Percentiles rank a stretch among this genome's conserved stretches.
Evolutionary conservation across 1,140 invertebrate genomes (phyloP).

Genomic region (Zaprionus kolodkinae): DNA sequence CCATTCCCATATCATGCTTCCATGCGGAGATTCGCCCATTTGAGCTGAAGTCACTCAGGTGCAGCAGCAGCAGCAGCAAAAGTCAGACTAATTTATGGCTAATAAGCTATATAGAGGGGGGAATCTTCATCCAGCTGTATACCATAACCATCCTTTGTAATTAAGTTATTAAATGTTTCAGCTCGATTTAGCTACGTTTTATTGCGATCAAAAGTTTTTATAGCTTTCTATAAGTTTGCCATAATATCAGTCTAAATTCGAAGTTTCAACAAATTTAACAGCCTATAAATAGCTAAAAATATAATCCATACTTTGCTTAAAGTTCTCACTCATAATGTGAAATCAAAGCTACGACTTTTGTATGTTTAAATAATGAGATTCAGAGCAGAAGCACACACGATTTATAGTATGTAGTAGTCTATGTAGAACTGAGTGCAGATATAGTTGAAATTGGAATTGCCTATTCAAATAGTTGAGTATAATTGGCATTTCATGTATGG

Average conservation of each 20-base stretch:
- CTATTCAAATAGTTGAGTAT: constrained; percentile 18
- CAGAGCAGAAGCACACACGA: not conserved
- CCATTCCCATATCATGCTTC: not conserved
- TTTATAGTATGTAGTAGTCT: not conserved
- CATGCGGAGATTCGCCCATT: constrained; percentile 71
- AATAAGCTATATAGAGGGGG: not conserved
- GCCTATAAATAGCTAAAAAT: not conserved
- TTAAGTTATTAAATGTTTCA: constrained; percentile 9
- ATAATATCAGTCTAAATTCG: not conserved
- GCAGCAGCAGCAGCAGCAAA: constrained; percentile 31
- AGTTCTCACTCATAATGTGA: not conserved
- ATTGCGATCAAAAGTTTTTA: not conserved
- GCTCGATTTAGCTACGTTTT: not conserved
- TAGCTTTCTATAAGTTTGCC: not conserved
- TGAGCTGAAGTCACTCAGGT: constrained; percentile 70
- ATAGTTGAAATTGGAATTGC: constrained; percentile 11
- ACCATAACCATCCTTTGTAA: not conserved
- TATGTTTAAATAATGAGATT: constrained; percentile 1
- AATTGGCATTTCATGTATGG: constrained; percentile 37
- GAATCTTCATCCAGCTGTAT: not conserved
- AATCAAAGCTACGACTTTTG: not conserved
- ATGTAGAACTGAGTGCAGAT: not conserved
- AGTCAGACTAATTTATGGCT: constrained; percentile 6
- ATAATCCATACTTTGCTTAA: not conserved
- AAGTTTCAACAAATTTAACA: not conserved